Base-by-base conservation (phyloP, 2,797 vertebrate species). In the Arnoldichthys spilopterus region DNA sequence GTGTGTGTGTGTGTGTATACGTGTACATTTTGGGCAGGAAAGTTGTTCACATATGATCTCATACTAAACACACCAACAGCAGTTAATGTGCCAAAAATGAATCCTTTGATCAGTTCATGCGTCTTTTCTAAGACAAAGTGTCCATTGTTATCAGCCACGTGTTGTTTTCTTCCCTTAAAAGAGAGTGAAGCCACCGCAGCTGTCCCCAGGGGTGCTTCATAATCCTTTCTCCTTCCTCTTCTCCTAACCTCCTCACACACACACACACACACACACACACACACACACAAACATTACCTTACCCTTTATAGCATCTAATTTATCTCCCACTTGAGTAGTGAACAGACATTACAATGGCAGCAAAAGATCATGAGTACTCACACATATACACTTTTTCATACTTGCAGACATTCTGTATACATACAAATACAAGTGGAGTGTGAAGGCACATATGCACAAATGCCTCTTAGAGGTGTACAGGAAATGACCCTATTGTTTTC, bases 401-500 rank as follows among this genome's bases (percentile, higher is more conserved):
- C 24, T 43, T 22, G n/a, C 37, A 62, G 54, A 40, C 72, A 61
- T 40, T 12, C 11, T 64, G 20, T 24, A 13, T 64, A 64, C 62
- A 40, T 22, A 64, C 34, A 43, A 40, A 40, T 64, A 47, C 40
- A 74, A 45, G 40, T 37, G 49, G 62, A 45, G 40, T 37, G 49
- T 18, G 18, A 18, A 49, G 37, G 37, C 18, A 24, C 58, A 63
- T 16, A 74, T 51, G 24, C 68, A 66, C 40, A 43, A 51, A 43
- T 32, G 5, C 16, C 32, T 49, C 11, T 51, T 63, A 73, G 82
- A 63, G n/a, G 20, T 67, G 69, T 26, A 59, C 88, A 91, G 94
- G 93, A 94, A 91, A 90, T 88, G 81, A 82, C 80, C 80, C 90
- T 89, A 93, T 94, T 94, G 93, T 94, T 92, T 90, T 91, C 89